Conservation (phyloP, 1,140 invertebrate species). For the Drosophila malerkotliana region DNA sequence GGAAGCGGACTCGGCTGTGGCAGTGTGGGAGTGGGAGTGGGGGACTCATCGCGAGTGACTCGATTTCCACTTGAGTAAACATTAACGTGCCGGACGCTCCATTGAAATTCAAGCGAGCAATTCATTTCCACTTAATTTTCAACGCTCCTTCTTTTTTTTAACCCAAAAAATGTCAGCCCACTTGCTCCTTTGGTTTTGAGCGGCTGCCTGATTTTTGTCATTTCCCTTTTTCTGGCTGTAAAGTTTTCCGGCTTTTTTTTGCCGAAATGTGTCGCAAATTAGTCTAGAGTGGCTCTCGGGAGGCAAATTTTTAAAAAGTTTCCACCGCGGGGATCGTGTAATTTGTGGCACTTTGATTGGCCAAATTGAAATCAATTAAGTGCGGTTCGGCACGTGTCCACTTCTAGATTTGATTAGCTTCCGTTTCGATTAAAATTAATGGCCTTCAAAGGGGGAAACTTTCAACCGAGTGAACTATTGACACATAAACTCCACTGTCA, state of each 20-base stretch:
- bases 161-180: slow-evolving; percentile 8
- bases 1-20: slow-evolving; percentile 38
- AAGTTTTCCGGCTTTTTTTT: slow-evolving; percentile 52
- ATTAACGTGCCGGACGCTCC: slow-evolving; percentile 79
- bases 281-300: slow-evolving; percentile 72
- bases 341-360: slow-evolving; percentile 69
- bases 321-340: slow-evolving; percentile 36
- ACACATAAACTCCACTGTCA: slow-evolving; percentile 24
- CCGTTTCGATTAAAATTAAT: slow-evolving; percentile 71
- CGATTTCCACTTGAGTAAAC: slow-evolving; percentile 81
- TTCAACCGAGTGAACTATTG: neutral
- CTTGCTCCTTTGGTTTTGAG: slow-evolving; percentile 50
- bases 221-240: slow-evolving; percentile 33
- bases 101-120: slow-evolving; percentile 82
- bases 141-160: slow-evolving; percentile 55
- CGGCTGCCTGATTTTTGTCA: slow-evolving; percentile 48
- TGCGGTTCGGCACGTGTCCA: slow-evolving; percentile 52
- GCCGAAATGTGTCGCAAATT: slow-evolving; percentile 73
- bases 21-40: slow-evolving; percentile 13
- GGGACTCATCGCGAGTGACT: slow-evolving; percentile 63
- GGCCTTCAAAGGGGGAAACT: slow-evolving; percentile 17
- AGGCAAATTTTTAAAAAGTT: slow-evolving; percentile 72
- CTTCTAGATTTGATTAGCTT: slow-evolving; percentile 68
- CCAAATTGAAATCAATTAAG: slow-evolving; percentile 79
- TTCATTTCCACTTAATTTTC: slow-evolving; percentile 83